Evolutionary conservation across 2,888 invertebrate species (phyloP).

Genomic region (Drosophila sordidula): DNA sequence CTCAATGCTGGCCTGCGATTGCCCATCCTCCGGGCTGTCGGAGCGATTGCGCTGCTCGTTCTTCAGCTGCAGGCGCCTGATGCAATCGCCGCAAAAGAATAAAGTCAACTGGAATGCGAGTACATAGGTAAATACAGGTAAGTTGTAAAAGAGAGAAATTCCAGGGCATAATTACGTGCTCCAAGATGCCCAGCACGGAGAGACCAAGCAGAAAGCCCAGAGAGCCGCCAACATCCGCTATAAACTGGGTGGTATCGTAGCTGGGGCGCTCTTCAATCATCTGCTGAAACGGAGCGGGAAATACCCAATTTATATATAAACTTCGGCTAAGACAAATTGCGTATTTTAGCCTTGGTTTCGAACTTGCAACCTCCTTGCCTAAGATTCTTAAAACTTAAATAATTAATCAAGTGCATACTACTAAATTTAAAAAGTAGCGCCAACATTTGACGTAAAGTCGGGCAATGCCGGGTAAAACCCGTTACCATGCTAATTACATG

Average conservation of each 20-base stretch:
- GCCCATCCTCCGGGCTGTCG: conserved; percentile 63
- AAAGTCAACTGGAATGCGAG: conserved; percentile 62
- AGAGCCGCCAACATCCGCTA: conserved; percentile 89
- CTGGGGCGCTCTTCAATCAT: conserved; percentile 88
- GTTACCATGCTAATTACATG: background rate
- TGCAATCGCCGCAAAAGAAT: conserved; percentile 78
- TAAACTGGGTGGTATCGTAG: conserved; percentile 89
- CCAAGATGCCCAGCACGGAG: conserved; percentile 88
- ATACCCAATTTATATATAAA: background rate
- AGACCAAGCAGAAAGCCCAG: conserved; percentile 89
- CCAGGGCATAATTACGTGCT: conserved; percentile 83
- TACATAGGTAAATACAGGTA: background rate
- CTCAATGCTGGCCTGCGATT: conserved; percentile 76
- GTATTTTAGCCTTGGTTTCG: no score
- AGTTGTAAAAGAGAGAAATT: background rate
- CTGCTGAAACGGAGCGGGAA: conserved; percentile 51
- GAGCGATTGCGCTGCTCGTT: conserved; percentile 59
- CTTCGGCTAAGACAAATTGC: no score
- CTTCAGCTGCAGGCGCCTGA: conserved; percentile 78
- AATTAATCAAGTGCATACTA: no score
- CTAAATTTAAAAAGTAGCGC: no score
- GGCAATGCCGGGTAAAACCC: no score
- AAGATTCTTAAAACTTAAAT: no score
- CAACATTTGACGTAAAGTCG: no score
- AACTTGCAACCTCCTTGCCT: no score